phyloP scores from a whole-genome alignment of 2,113 vertebrate species.

The Nanorana parkeri region DNA sequence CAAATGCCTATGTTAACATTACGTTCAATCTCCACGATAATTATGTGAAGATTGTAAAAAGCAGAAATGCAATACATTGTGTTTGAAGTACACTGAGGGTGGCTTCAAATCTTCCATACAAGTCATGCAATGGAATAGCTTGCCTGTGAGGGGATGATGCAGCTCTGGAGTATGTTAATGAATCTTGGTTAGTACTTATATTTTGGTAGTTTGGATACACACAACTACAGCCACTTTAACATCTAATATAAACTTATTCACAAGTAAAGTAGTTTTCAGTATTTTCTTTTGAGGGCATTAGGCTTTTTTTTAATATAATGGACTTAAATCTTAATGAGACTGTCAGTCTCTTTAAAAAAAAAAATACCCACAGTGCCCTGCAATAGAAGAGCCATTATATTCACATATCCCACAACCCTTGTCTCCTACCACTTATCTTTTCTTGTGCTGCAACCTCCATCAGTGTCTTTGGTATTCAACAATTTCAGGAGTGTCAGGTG shows the following conservation, averaged over 20 bases:
- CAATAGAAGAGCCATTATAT: no score
- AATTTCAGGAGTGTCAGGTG: no score
- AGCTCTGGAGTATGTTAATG: conserved; percentile 43
- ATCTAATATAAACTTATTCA: neutral
- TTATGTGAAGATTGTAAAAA: conserved; percentile 20
- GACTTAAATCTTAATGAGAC: no score
- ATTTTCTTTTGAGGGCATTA: no score
- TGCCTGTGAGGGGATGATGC: conserved; percentile 40
- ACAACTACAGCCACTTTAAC: conserved; percentile 38
- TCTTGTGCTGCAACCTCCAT: no score
- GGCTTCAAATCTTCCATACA: conserved; percentile 47
- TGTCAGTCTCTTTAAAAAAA: no score
- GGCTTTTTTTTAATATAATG: no score
- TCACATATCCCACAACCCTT: no score
- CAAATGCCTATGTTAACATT: conserved; percentile 17
- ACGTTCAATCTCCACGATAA: conserved; percentile 4
- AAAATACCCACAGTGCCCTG: no score
- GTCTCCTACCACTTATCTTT: no score
- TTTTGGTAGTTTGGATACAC: conserved; percentile 43
- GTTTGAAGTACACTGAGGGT: conserved; percentile 10
- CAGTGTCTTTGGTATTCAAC: no score
- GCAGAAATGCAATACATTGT: conserved; percentile 17
- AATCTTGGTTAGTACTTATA: conserved; percentile 38
- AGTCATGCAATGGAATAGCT: conserved; percentile 43
- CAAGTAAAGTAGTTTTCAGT: neutral